Evolutionary conservation across 2,797 vertebrate species (phyloP).

Genomic region (Hylomyscus alleni): DNA sequence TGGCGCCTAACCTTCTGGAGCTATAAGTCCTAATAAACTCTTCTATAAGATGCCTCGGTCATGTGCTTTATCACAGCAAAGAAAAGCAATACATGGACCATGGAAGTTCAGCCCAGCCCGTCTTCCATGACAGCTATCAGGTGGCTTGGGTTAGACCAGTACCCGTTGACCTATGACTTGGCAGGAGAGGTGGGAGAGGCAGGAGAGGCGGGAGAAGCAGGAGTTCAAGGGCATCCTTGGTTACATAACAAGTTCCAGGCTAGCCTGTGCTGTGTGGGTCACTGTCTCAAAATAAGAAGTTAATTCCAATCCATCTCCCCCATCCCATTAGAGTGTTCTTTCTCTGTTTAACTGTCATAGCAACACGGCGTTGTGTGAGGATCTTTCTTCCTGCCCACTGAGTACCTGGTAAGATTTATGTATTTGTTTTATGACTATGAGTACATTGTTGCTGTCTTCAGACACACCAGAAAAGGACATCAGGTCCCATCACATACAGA

Average conservation of each 20-base stretch:
- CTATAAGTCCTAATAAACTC: background rate
- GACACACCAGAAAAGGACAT: background rate
- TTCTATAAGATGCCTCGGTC: background rate
- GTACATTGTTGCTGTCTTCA: background rate
- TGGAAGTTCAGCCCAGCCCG: background rate
- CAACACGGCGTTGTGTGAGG: background rate
- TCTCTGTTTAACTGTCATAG: background rate
- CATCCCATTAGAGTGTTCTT: background rate
- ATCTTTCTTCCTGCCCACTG: background rate
- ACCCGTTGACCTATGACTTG: background rate
- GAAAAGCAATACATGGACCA: background rate
- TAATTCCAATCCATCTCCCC: background rate
- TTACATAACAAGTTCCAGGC: background rate
- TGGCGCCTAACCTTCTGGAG: background rate
- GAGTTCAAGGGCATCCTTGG: background rate
- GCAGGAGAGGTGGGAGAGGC: too few relatives aligned
- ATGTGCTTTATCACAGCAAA: background rate
- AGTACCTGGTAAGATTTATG: background rate
- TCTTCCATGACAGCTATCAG: background rate
- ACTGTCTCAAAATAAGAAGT: background rate
- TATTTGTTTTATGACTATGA: background rate
- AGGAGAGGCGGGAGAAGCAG: background rate
- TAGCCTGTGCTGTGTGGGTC: background rate
- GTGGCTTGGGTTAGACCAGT: background rate
- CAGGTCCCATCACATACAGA: background rate